A percentile compares a stretch with the other conserved stretches of the same genome.
Evolutionary conservation across 2,797 vertebrate species (phyloP).

Genomic region (Paedocypris micromegethes): DNA sequence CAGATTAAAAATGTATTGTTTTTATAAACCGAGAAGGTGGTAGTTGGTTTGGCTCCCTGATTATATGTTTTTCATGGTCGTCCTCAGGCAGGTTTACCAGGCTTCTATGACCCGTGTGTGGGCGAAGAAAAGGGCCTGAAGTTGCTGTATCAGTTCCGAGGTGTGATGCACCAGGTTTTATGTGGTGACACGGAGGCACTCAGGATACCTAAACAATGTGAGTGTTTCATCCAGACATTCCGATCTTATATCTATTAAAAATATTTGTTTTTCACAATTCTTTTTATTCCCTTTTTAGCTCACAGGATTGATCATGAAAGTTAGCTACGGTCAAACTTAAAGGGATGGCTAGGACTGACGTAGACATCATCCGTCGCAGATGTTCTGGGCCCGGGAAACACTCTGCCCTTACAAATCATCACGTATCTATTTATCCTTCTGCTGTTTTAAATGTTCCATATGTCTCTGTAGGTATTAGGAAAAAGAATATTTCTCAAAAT

Average conservation of each 20-base stretch:
- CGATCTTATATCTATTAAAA: not conserved
- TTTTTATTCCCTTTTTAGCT: slow-evolving; percentile 64
- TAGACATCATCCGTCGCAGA: slow-evolving; percentile 54
- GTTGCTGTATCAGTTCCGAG: slow-evolving; percentile 97
- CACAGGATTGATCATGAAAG: slow-evolving; percentile 94
- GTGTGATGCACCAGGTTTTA: slow-evolving; percentile 96
- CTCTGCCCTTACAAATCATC: slow-evolving; percentile 52
- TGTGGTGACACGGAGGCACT: slow-evolving; percentile 86
- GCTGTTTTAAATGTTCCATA: slow-evolving; percentile 47
- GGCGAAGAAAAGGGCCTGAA: slow-evolving; percentile 97
- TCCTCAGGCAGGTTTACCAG: slow-evolving; percentile 85
- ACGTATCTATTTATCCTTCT: slow-evolving; percentile 54
- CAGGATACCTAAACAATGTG: slow-evolving; percentile 99
- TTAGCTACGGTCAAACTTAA: slow-evolving; percentile 63
- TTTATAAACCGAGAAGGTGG: not conserved
- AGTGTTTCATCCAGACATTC: slow-evolving; percentile 54
- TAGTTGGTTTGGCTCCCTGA: slow-evolving; percentile 15
- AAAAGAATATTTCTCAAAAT: slow-evolving; percentile 14
- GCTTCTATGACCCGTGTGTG: slow-evolving; percentile 95
- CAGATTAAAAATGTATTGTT: no score
- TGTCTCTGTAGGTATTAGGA: slow-evolving; percentile 19
- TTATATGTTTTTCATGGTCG: slow-evolving; percentile 11
- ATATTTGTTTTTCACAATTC: slow-evolving; percentile 15
- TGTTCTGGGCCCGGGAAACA: slow-evolving; percentile 50
- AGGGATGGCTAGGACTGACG: slow-evolving; percentile 51